Evolutionary conservation across 2,113 vertebrate species (phyloP), one percentile per base, ranked within the genome.

Genomic region (Talpa occidentalis): DNA sequence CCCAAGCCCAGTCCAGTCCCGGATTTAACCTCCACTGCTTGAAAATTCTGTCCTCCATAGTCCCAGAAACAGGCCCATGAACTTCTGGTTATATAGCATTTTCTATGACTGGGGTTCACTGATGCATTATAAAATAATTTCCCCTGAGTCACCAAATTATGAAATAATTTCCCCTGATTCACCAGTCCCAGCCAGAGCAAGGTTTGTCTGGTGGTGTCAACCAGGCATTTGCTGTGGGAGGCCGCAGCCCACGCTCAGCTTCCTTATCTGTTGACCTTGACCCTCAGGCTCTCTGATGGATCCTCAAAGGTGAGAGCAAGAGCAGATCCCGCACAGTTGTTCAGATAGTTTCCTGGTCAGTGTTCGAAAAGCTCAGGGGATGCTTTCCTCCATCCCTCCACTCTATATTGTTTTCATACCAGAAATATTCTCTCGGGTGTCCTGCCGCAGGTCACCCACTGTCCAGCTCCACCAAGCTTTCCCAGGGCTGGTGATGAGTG

Each of bases 201-300:
- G 40, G 17, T 21, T 9, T 28, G 32, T 15, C 60, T 0, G 10
- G 22, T 5, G 19, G 26, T 5, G 1, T 6, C 17, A 3, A 10
- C 0, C 0, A 8, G 37, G n/a, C 22, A 2, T n/a, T 40, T 24
- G 21, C 59, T 9, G 1, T 6, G 15, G 72, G 10, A 22, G 30
- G 49, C 64, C 26, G n/a, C 59, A 11, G 47, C 54, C 56, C 16
- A 1, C 16, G 4, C 16, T 6, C 8, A 0, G 66, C 79, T 28
- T 42, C 77, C 79, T 54, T 37, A 10, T 8, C 81, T 49, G 10
- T 14, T 59, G 26, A 17, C 47, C 40, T 22, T 17, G 16, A 72
- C 37, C 54, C 37, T 52, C 26, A 3, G 5, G 32, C 28, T 67
- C 52, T 42, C 26, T 6, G 14, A 24, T 15, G 15, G 6, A 5